Conservation (phyloP, 2,888 invertebrate genomes). For the Platycheirus albimanus region DNA sequence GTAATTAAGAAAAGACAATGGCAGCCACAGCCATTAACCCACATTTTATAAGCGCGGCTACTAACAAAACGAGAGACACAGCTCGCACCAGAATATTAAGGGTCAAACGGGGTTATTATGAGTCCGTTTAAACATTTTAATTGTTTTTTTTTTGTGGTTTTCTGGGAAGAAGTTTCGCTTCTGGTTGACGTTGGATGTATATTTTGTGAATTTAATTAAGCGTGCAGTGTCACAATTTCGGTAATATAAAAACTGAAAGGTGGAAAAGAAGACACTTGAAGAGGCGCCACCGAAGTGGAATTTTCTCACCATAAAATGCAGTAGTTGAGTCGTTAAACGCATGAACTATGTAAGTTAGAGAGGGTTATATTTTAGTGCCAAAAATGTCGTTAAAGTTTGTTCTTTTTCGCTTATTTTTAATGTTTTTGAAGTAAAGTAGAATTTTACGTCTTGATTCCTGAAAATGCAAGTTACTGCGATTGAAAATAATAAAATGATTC, state of each 20-base stretch:
- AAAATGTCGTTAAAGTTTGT: constrained; percentile 18
- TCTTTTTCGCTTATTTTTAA: too few species aligned
- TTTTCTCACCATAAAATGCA: constrained; percentile 61
- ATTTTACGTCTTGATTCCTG: too few species aligned
- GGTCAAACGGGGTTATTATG: constrained; percentile 62
- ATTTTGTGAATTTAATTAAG: constrained; percentile 46
- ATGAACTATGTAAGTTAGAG: constrained; percentile 63
- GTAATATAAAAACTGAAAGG: background rate
- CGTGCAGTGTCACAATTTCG: constrained; percentile 35
- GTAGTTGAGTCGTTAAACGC: constrained; percentile 49
- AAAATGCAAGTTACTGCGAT: too few species aligned
- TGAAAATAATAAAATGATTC: too few species aligned
- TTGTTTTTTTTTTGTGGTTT: constrained; percentile 45
- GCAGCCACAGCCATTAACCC: constrained; percentile 69
- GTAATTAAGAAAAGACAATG: constrained; percentile 71
- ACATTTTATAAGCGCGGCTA: constrained; percentile 43
- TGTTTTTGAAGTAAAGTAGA: too few species aligned
- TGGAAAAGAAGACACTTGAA: constrained; percentile 15
- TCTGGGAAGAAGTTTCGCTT: constrained; percentile 29
- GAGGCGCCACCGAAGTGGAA: constrained; percentile 11
- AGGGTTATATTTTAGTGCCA: constrained; percentile 43
- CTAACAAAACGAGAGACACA: background rate
- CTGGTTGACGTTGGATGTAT: constrained; percentile 40
- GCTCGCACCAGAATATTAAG: constrained; percentile 56
- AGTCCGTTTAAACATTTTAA: constrained; percentile 62